Percentiles rank a stretch among this genome's conserved stretches.
These are phyloP conservation scores for Pinna nobilis DNA, from an alignment of 1,140 invertebrate species.

Conservation along the genomic window DNA sequence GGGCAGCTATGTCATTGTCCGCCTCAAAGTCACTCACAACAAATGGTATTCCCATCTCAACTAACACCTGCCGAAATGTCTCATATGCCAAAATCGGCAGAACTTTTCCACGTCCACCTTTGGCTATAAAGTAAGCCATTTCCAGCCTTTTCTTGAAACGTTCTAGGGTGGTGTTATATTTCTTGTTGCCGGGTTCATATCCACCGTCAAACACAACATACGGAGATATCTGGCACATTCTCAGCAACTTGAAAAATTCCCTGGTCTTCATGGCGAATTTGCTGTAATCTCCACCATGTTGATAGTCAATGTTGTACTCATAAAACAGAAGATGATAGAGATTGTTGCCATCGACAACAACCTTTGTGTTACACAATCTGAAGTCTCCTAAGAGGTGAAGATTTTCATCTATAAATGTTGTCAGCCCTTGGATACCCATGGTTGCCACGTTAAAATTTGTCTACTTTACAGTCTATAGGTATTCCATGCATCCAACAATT, in stretches of 20 bases:
- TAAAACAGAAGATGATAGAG: constrained; percentile 85
- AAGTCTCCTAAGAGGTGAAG: constrained; percentile 80
- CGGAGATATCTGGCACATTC: constrained; percentile 84
- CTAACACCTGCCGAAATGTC: constrained; percentile 83
- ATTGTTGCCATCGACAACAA: constrained; percentile 90
- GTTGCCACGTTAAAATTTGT: no score
- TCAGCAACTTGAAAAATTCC: constrained; percentile 84
- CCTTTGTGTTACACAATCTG: constrained; percentile 81
- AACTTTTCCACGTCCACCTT: constrained; percentile 58
- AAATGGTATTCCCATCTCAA: constrained; percentile 80
- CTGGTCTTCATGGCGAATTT: constrained; percentile 80
- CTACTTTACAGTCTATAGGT: no score
- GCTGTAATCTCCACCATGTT: constrained; percentile 92
- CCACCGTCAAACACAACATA: constrained; percentile 89
- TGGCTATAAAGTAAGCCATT: constrained; percentile 62
- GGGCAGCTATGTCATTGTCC: constrained; percentile 86
- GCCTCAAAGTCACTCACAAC: constrained; percentile 89
- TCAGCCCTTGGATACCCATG: constrained; percentile 79
- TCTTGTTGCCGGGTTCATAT: constrained; percentile 82
- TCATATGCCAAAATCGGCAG: constrained; percentile 79
- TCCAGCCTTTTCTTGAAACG: constrained; percentile 81
- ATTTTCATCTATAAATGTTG: constrained; percentile 82
- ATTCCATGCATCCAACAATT: no score
- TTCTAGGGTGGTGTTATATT: constrained; percentile 82
- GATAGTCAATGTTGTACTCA: constrained; percentile 79